Evolutionary conservation across 1,140 invertebrate species (phyloP).

Genomic region (Penaeus vannamei): DNA sequence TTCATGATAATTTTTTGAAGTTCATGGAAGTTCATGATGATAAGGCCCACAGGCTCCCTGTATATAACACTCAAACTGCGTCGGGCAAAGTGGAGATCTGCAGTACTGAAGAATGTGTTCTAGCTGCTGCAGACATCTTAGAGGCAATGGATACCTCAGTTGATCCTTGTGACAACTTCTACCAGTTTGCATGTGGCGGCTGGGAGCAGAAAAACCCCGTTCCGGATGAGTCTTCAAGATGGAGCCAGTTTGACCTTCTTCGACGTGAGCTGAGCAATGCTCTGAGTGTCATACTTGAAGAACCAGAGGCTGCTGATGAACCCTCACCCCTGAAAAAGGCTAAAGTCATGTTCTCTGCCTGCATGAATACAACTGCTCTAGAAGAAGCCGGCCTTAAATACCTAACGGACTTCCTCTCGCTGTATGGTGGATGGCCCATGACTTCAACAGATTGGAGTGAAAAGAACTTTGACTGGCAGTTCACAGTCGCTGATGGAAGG

Average conservation of each 20-base stretch:
- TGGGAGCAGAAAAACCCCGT: slow-evolving; percentile 76
- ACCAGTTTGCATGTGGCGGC: slow-evolving; percentile 76
- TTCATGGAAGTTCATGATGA: background rate
- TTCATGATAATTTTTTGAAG: background rate
- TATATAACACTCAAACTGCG: background rate
- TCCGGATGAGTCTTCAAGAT: slow-evolving; percentile 60
- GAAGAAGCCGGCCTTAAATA: slow-evolving; percentile 42
- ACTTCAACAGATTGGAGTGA: slow-evolving; percentile 42
- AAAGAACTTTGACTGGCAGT: slow-evolving; percentile 57
- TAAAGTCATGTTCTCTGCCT: slow-evolving; percentile 45
- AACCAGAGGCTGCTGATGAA: slow-evolving; percentile 41
- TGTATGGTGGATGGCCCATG: slow-evolving; percentile 65
- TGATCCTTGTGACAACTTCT: slow-evolving; percentile 75
- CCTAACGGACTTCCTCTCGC: slow-evolving; percentile 39
- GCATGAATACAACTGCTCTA: slow-evolving; percentile 46
- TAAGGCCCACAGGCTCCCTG: background rate
- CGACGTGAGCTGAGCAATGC: slow-evolving; percentile 49
- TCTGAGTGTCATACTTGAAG: slow-evolving; percentile 43
- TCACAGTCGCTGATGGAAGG: slow-evolving; percentile 41
- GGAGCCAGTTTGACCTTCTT: slow-evolving; percentile 58
- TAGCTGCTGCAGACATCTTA: slow-evolving; percentile 75
- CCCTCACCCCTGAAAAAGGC: slow-evolving; percentile 43
- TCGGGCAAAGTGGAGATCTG: slow-evolving; percentile 48
- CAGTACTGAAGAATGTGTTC: slow-evolving; percentile 51
- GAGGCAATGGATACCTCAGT: slow-evolving; percentile 85